Evolutionary conservation across 2,113 vertebrate species (phyloP).

Genomic region (Mellivora capensis): DNA sequence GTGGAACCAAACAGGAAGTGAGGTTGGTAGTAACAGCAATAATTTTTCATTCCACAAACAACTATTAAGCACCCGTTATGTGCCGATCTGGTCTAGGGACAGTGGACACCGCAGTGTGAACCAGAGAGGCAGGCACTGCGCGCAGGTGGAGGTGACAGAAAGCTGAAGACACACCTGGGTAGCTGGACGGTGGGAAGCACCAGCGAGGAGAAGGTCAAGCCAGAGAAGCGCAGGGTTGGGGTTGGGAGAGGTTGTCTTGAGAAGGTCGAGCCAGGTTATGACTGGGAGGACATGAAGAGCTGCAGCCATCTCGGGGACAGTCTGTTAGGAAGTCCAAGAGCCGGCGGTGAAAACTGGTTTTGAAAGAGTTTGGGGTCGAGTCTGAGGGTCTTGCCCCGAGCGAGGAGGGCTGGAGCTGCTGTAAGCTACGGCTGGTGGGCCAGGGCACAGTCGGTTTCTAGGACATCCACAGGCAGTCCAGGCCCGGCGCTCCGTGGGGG

Average conservation of each 20-base stretch:
- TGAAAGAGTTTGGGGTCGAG: neutral
- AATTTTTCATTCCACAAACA: neutral
- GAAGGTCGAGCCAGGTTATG: neutral
- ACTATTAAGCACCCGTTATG: neutral
- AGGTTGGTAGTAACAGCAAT: neutral
- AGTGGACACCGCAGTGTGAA: neutral
- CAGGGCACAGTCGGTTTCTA: neutral
- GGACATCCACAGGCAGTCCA: neutral
- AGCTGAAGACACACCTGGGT: neutral
- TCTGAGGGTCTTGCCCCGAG: neutral
- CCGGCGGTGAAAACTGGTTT: neutral
- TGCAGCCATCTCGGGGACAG: neutral
- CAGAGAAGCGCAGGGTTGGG: rapidly evolving
- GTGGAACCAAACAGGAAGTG: neutral
- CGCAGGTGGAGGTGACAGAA: neutral
- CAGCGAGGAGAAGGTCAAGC: neutral
- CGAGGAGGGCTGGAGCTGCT: neutral
- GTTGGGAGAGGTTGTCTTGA: neutral
- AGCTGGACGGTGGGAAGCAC: neutral
- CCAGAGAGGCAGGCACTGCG: neutral
- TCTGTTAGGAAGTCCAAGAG: neutral
- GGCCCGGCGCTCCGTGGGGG: neutral
- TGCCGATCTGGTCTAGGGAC: neutral
- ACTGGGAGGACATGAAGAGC: neutral
- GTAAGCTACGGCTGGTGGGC: rapidly evolving